Evolutionary conservation across 2,888 invertebrate genomes (phyloP).

Genomic region (Oligia strigilis): DNA sequence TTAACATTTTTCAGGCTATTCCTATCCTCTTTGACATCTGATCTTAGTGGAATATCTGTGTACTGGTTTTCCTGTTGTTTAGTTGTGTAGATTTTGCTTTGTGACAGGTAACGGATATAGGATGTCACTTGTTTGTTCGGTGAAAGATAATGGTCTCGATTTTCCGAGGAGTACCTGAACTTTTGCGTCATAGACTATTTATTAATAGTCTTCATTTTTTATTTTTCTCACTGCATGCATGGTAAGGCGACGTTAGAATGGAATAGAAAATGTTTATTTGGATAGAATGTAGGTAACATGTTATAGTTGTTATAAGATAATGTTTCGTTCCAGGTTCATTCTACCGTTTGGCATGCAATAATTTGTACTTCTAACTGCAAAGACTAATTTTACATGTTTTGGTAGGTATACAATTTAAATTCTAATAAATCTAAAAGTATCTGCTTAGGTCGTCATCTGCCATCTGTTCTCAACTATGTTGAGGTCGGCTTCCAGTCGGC

Average conservation of each 20-base stretch:
- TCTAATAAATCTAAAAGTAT: background rate
- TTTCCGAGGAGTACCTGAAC: background rate
- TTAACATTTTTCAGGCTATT: constrained; percentile 10
- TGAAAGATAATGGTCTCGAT: background rate
- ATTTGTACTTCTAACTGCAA: too few species aligned
- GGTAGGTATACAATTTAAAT: background rate
- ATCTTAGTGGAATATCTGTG: constrained; percentile 28
- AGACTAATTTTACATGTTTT: background rate
- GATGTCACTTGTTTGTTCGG: background rate
- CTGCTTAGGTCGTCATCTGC: too few species aligned
- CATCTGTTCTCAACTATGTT: background rate
- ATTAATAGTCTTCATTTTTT: background rate
- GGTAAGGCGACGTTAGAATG: background rate
- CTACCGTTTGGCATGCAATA: too few species aligned
- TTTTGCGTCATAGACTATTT: background rate
- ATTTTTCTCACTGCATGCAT: background rate
- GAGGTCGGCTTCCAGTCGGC: background rate
- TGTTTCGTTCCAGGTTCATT: too few species aligned
- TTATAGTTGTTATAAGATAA: background rate
- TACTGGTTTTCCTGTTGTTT: constrained; percentile 11
- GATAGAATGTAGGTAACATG: background rate
- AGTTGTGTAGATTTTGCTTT: background rate
- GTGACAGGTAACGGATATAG: background rate
- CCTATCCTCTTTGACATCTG: constrained; percentile 7
- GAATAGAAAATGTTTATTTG: background rate